These are phyloP conservation scores for Gisinianus flammeolus DNA, from an alignment of 2,888 invertebrate species.

Conservation along the genomic window DNA sequence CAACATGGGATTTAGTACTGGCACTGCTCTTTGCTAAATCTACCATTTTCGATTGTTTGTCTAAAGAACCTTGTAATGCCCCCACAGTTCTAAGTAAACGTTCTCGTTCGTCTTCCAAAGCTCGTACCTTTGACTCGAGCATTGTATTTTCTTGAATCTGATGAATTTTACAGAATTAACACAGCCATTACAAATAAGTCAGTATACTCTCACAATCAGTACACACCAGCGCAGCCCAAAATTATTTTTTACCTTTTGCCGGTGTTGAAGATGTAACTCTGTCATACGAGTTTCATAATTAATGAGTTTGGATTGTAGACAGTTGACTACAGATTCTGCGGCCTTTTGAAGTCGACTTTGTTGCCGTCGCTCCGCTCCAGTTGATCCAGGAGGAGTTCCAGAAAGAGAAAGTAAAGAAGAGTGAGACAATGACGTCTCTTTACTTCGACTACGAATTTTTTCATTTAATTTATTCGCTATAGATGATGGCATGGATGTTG, in stretches of 20 bases:
- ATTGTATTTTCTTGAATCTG: conserved; percentile 62
- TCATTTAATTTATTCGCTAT: conserved; percentile 1
- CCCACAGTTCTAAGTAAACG: conserved; percentile 60
- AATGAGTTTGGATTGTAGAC: conserved; percentile 53
- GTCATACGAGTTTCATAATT: conserved; percentile 54
- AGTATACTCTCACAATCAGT: too few relatives aligned
- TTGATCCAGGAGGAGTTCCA: not conserved
- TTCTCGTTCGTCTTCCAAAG: conserved; percentile 62
- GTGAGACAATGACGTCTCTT: conserved; percentile 9
- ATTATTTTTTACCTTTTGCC: conserved; percentile 54
- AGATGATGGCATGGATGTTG: conserved; percentile 21
- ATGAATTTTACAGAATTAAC: not conserved
- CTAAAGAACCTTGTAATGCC: conserved; percentile 61
- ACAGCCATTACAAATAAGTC: not conserved
- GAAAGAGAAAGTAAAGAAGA: conserved; percentile 8
- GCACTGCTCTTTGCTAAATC: conserved; percentile 61
- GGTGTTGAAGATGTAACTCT: conserved; percentile 54
- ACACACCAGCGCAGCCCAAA: too few relatives aligned
- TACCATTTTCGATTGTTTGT: conserved; percentile 62
- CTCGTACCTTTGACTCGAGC: conserved; percentile 60
- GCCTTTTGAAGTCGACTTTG: conserved; percentile 54
- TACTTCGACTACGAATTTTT: not conserved
- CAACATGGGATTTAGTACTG: conserved; percentile 46
- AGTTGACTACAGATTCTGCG: conserved; percentile 55
- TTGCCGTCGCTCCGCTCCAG: conserved; percentile 23